phyloP scores from a whole-genome alignment of 2,888 invertebrate species.

The Uloborus plumipes region DNA sequence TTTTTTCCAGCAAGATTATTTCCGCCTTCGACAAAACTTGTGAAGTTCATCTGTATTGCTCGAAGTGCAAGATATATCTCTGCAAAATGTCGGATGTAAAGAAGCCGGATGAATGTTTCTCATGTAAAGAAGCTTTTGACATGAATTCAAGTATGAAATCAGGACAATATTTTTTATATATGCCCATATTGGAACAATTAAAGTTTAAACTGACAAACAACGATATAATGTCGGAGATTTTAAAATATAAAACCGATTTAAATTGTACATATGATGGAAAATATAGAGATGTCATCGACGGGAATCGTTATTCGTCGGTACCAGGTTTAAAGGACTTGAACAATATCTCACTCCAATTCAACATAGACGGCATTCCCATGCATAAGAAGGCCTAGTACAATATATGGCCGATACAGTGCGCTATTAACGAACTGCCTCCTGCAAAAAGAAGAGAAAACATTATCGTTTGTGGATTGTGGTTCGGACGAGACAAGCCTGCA shows the following conservation, averaged over 20 bases:
- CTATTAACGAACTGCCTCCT: not conserved
- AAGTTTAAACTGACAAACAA: slow-evolving; percentile 4
- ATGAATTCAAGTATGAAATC: not conserved
- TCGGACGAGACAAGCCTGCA: not conserved
- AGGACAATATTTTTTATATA: slow-evolving; percentile 8
- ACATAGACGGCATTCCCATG: slow-evolving; percentile 13
- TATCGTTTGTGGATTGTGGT: slow-evolving; percentile 10
- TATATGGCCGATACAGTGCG: slow-evolving; percentile 9
- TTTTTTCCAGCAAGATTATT: too few species aligned
- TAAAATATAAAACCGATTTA: slow-evolving; percentile 9
- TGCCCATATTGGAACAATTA: too few species aligned
- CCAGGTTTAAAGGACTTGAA: slow-evolving; percentile 2
- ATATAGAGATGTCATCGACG: slow-evolving; percentile 5
- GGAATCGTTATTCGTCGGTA: not conserved
- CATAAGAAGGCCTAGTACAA: slow-evolving; percentile 2
- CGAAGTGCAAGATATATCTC: not conserved
- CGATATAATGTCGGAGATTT: slow-evolving; percentile 1
- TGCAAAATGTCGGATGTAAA: slow-evolving; percentile 6
- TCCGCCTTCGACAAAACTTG: not conserved
- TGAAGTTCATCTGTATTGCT: slow-evolving; percentile 5
- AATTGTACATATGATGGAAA: not conserved
- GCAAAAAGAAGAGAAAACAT: not conserved
- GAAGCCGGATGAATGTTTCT: slow-evolving; percentile 5
- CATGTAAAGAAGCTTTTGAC: slow-evolving; percentile 7
- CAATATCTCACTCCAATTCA: slow-evolving; percentile 5